A percentile compares a stretch with the other conserved stretches of the same genome.
Evolutionary conservation across 2,797 vertebrate genomes (phyloP).

Genomic region (Phrynocephalus vlangalii): DNA sequence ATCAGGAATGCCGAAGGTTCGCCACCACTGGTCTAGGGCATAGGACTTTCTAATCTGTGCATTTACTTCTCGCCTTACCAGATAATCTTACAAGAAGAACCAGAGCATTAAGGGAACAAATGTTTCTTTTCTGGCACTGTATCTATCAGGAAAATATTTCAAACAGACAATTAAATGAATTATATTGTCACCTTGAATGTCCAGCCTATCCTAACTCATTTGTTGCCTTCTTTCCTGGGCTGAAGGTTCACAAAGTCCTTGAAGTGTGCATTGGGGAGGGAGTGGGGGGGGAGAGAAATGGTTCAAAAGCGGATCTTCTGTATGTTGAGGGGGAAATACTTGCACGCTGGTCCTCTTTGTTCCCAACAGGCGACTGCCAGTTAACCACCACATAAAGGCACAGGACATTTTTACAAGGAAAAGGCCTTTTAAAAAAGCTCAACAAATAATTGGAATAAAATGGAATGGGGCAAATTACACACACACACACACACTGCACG

Average conservation of each 20-base stretch:
- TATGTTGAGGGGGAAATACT: neutral
- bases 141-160: slow-evolving; percentile 10
- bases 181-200: slow-evolving; percentile 11
- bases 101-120: neutral
- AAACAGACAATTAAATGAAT: neutral
- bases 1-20: too few relatives aligned
- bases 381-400: slow-evolving; percentile 9
- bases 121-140: neutral
- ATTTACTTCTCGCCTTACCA: neutral
- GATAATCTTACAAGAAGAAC: neutral
- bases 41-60: neutral
- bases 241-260: neutral
- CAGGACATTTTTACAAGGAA: neutral
- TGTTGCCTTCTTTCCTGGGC: slow-evolving; percentile 9
- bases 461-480: neutral
- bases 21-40: too few relatives aligned
- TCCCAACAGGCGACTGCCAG: neutral
- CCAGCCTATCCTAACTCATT: slow-evolving; percentile 20
- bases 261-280: neutral
- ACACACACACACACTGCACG: neutral
- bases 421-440: neutral
- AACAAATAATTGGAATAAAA: neutral
- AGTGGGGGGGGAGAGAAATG: neutral
- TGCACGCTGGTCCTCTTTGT: neutral
- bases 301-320: slow-evolving; percentile 17